Conservation (phyloP, 2,797 vertebrate genomes). For the Sebastiscus tertius region DNA sequence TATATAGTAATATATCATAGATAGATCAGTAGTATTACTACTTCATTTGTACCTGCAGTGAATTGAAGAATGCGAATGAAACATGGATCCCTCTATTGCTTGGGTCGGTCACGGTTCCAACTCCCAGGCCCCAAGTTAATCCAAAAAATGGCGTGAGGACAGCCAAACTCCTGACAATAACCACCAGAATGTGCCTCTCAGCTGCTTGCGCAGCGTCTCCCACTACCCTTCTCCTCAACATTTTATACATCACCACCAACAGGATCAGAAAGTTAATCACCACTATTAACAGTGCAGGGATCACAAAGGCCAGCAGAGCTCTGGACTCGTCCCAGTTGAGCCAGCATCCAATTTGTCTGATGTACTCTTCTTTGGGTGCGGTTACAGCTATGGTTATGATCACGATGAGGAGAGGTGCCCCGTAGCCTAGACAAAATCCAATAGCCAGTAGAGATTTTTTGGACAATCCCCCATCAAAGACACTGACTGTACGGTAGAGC, state of each 20-base stretch:
- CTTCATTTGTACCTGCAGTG: slow-evolving; percentile 74
- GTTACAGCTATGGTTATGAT: slow-evolving; percentile 88
- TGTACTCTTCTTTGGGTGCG: slow-evolving; percentile 80
- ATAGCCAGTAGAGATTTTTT: slow-evolving; percentile 83
- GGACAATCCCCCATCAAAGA: slow-evolving; percentile 84
- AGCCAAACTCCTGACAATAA: slow-evolving; percentile 86
- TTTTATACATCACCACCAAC: slow-evolving; percentile 86
- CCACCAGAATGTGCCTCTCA: slow-evolving; percentile 81
- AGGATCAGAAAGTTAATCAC: slow-evolving; percentile 86
- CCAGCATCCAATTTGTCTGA: slow-evolving; percentile 80
- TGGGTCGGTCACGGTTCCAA: slow-evolving; percentile 47
- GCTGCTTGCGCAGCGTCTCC: slow-evolving; percentile 73
- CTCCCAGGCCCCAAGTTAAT: slow-evolving; percentile 93
- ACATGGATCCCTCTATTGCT: slow-evolving; percentile 41
- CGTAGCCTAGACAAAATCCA: slow-evolving; percentile 88
- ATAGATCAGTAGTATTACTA: neutral
- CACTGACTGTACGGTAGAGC: slow-evolving; percentile 87
- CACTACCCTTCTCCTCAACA: slow-evolving; percentile 81
- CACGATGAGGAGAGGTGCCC: slow-evolving; percentile 87
- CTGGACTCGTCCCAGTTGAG: slow-evolving; percentile 86
- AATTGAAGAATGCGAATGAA: slow-evolving; percentile 79
- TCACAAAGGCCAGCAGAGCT: slow-evolving; percentile 89
- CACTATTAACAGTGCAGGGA: slow-evolving; percentile 89
- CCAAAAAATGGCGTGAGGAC: slow-evolving; percentile 91
- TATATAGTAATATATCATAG: neutral